Conservation (phyloP, 2,888 invertebrate genomes). For the Chrysotoxum bicinctum region DNA sequence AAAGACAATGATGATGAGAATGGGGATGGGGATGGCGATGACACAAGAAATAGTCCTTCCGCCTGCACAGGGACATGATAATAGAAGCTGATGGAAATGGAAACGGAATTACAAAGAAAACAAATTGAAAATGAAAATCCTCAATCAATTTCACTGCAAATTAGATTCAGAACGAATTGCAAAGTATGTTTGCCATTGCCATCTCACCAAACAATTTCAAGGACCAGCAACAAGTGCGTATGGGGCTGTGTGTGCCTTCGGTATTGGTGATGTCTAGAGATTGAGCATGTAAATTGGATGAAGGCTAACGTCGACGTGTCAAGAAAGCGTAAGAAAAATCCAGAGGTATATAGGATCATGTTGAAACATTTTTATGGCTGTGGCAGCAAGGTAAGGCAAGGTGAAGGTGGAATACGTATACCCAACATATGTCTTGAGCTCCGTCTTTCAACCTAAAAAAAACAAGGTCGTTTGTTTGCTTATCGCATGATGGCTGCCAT, state of each 20-base stretch:
- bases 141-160: slow-evolving; percentile 71
- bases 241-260: neutral
- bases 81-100: slow-evolving; percentile 36
- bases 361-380: slow-evolving; percentile 9
- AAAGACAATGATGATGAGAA: slow-evolving; percentile 5
- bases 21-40: no score
- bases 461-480: neutral
- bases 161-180: slow-evolving; percentile 64
- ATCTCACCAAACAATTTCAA: slow-evolving; percentile 9
- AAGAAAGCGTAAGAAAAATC: slow-evolving; percentile 8
- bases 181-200: slow-evolving; percentile 43
- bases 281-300: slow-evolving; percentile 7
- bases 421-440: neutral
- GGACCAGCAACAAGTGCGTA: slow-evolving; percentile 28
- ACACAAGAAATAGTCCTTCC: slow-evolving; percentile 41
- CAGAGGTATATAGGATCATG: neutral
- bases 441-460: slow-evolving; percentile 8
- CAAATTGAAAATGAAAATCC: slow-evolving; percentile 69
- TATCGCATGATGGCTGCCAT: slow-evolving; percentile 33
- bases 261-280: neutral
- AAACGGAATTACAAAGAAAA: slow-evolving; percentile 56
- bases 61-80: slow-evolving; percentile 34
- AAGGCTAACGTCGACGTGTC: slow-evolving; percentile 14
- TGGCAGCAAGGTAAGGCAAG: neutral
- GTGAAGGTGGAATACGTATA: neutral